Evolutionary conservation across 1,140 invertebrate genomes (phyloP), one percentile per base, ranked within the genome.

Genomic region (Cyclargus thomasi): DNA sequence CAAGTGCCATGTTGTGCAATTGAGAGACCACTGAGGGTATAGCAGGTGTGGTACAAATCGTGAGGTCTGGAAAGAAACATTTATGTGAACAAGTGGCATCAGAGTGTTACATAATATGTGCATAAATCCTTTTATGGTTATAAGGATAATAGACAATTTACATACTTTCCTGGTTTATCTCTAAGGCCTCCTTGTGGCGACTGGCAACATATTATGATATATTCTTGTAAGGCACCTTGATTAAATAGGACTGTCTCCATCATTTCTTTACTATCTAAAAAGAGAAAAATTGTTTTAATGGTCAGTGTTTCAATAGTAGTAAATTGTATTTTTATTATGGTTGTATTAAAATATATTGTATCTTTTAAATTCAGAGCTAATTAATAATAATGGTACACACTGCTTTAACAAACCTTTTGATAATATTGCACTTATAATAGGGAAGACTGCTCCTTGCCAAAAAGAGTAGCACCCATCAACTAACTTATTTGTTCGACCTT

Each of bases 391-490:
- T 53, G 69, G 53, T 36, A 65, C 21, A 65, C 8, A 64, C 62
- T 72, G 64, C 77, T 68, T 17, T 55, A 55, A 59, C 55, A 20
- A 59, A 88, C 86, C 87, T 88, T 90, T 78, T 62, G 88, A 81
- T 62, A 88, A 68, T 70, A 90, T 88, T 69, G 85, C 86, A 82
- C 85, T 88, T 70, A 97, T 92, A 29, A 94, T 91, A 53, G 97
- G 96, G 85, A 99, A 97, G 47, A 95, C 93, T 35, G 95, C 98
- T 23, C 97, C 97, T 91, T 98, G 97, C 99, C 99, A 99, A 92
- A 99, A 99, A 2, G 97, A 98, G 86, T 99, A 99, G 91, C 99
- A 99, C 7, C 96, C 96, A 92, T 99, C 99, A 1, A 99, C 98
- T 65, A 99, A 90, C 92, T 99, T 99, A 89, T 99, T 99, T 4